Base-by-base conservation (phyloP, 2,888 invertebrate species). In the Tetanocera ferruginea region DNA sequence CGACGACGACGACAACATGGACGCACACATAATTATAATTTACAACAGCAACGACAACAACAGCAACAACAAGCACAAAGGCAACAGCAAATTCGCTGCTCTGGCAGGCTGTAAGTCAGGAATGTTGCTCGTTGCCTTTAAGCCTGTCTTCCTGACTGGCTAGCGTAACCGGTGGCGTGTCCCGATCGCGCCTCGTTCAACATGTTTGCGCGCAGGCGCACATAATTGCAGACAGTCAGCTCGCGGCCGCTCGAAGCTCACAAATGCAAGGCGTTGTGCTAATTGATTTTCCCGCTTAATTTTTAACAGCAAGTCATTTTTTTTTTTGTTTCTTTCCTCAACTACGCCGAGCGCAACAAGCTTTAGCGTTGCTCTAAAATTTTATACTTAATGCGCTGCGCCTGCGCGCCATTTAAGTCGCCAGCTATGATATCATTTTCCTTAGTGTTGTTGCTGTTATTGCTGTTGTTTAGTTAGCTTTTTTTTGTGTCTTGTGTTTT, bases 211-310 rank as follows among this genome's bases (percentile, higher is more conserved):
- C 60, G 62, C 60, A 37, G 73, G 73, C 73, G 73, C 60, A 62
- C 73, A 60, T 72, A 72, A 78, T 76, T 74, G 80, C 77, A 74
- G 77, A 80, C 78, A 78, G 76, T 52, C 74, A 60, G 80, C 78
- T 67, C 60, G 77, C 78, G 77, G 79, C 74, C 60, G 72, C 70
- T 49, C 70, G 69, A 69, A 17, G 25, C 76, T 51, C 67, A 67
- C 76, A 31, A 49, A 34, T 43, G 74, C 76, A 66, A 77, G 80
- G 80, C 80, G 81, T 80, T 81, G 81, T 80, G 80, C 85, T 84
- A 84, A 84, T 84, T 84, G 85, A 84, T 85, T 84, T 82, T 81
- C 82, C 82, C 81, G 84, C 84, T 84, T 84, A 79, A 76, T 78
- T 80, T 83, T 80, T 62, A 77, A 80, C 81, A 82, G 79, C 80